Evolutionary conservation across 1,140 invertebrate species (phyloP).

Genomic region (Sinonovacula constricta): DNA sequence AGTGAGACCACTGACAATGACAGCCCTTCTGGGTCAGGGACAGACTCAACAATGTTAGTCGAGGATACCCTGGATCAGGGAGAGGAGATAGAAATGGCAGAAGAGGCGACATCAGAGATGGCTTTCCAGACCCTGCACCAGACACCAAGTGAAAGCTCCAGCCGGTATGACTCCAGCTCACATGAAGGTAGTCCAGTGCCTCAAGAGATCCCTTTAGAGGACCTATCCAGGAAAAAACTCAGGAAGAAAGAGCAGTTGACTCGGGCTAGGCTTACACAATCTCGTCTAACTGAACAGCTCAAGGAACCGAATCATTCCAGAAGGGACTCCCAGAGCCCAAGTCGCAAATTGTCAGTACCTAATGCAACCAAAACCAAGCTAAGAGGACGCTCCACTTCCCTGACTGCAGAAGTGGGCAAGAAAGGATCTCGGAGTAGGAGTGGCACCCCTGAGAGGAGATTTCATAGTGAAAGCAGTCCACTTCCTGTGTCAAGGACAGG

Average conservation of each 20-base stretch:
- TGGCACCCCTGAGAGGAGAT: slow-evolving; percentile 53
- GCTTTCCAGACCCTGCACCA: slow-evolving; percentile 83
- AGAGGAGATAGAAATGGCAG: slow-evolving; percentile 63
- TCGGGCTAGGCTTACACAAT: slow-evolving; percentile 45
- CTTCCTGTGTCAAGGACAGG: slow-evolving; percentile 33
- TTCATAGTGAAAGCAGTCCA: slow-evolving; percentile 63
- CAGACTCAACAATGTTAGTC: not conserved
- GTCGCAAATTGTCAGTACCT: slow-evolving; percentile 34
- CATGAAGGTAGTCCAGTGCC: slow-evolving; percentile 33
- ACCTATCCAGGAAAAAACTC: slow-evolving; percentile 80
- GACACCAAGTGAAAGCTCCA: slow-evolving; percentile 77
- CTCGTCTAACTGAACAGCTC: slow-evolving; percentile 50
- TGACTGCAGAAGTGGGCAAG: slow-evolving; percentile 37
- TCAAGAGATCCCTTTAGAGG: slow-evolving; percentile 90
- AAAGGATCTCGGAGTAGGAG: slow-evolving; percentile 41
- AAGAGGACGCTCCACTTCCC: slow-evolving; percentile 51
- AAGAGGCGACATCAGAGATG: slow-evolving; percentile 81
- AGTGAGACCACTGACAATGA: slow-evolving; percentile 1
- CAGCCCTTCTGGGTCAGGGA: not conserved
- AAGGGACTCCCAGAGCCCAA: slow-evolving; percentile 70
- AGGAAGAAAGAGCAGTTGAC: slow-evolving; percentile 38
- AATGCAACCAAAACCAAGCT: slow-evolving; percentile 31
- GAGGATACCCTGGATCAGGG: not conserved
- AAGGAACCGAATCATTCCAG: slow-evolving; percentile 42
- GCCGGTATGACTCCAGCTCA: slow-evolving; percentile 44